These are phyloP conservation scores for Neoitamus cyanurus DNA, from an alignment of 2,888 invertebrate species.

Conservation along the genomic window DNA sequence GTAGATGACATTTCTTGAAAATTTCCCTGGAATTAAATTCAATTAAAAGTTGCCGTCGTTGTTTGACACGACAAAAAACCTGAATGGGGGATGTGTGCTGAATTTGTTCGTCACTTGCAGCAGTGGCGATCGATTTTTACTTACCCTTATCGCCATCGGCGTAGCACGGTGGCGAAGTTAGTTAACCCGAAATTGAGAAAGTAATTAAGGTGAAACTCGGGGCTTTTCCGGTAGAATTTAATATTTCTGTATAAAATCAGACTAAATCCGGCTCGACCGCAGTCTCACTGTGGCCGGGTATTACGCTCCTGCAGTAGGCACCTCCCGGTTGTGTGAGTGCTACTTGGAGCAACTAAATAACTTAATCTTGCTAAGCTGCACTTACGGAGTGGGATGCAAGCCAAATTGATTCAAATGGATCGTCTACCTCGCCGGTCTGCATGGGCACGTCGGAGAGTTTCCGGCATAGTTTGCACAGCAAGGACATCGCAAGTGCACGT, in stretches of 20 bases:
- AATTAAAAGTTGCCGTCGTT: slow-evolving; percentile 5
- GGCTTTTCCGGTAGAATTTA: background rate
- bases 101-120: background rate
- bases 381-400: background rate
- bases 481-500: background rate
- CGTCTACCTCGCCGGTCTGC: background rate
- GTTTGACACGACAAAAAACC: background rate
- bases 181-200: slow-evolving; percentile 11
- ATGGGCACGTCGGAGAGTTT: background rate
- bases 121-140: background rate
- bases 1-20: slow-evolving; percentile 14
- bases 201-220: background rate
- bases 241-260: background rate
- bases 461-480: background rate
- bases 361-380: background rate
- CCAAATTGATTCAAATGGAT: slow-evolving; percentile 2
- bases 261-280: background rate
- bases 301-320: background rate
- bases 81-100: background rate
- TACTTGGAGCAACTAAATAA: background rate
- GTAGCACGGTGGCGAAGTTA: background rate
- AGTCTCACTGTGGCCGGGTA: background rate
- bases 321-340: background rate
- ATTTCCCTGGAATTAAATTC: slow-evolving; percentile 20
- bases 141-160: background rate